Percentiles rank a stretch among this genome's conserved stretches.
phyloP scores from a whole-genome alignment of 2,797 vertebrate species.

The Cyclopterus lumpus region DNA sequence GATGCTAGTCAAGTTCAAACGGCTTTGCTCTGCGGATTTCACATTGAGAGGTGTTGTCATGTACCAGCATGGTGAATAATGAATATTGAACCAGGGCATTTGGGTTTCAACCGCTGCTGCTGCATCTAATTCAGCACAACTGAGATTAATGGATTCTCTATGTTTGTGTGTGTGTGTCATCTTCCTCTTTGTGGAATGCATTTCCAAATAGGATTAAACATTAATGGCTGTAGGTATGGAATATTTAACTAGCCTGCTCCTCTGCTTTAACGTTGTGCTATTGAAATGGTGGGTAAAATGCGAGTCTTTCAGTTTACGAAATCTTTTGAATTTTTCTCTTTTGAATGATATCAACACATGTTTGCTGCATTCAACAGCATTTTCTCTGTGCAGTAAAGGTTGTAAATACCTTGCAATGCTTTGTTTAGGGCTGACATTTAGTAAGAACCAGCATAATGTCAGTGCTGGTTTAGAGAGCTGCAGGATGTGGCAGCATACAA shows the following conservation, averaged over 20 bases:
- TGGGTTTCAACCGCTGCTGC: constrained; percentile 48
- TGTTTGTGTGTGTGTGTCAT: constrained; percentile 23
- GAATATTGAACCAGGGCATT: constrained; percentile 60
- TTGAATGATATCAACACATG: constrained; percentile 4
- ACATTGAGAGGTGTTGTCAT: constrained; percentile 21
- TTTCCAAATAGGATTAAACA: constrained; percentile 52
- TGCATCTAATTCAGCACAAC: constrained; percentile 36
- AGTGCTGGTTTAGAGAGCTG: constrained; percentile 36
- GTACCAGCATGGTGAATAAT: constrained; percentile 59
- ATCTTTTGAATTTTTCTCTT: background rate
- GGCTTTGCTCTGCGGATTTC: constrained; percentile 14
- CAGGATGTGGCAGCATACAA: constrained; percentile 28
- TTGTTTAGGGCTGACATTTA: constrained; percentile 48
- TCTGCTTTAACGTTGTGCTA: background rate
- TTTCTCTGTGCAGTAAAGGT: constrained; percentile 16
- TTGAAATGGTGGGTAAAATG: constrained; percentile 7
- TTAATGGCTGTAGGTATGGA: constrained; percentile 38
- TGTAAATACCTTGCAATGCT: constrained; percentile 6
- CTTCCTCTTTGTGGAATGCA: constrained; percentile 12
- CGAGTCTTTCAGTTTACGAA: background rate
- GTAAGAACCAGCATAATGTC: constrained; percentile 38
- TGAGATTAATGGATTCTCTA: constrained; percentile 52
- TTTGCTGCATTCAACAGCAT: constrained; percentile 18
- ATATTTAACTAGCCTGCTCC: constrained; percentile 26
- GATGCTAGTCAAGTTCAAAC: constrained; percentile 10